phyloP scores from a whole-genome alignment of 2,888 invertebrate species.

The Limulus polyphemus region DNA sequence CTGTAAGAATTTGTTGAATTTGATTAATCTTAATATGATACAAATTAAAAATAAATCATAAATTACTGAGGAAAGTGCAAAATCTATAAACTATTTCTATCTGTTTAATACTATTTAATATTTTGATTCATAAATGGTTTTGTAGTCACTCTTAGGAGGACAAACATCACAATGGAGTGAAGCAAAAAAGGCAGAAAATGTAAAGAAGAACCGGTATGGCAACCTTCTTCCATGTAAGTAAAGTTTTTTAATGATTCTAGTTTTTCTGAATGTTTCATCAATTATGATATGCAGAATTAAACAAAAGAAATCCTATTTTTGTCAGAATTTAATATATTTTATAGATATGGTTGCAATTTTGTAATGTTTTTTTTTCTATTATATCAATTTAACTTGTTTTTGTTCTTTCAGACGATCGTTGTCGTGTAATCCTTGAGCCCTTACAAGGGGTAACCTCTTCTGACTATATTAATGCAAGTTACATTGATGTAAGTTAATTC shows the following conservation, averaged over 20 bases:
- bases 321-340: too few species aligned
- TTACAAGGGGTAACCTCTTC: conserved; percentile 39
- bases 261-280: not conserved
- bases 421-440: conserved; percentile 76
- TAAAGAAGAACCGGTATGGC: conserved; percentile 19
- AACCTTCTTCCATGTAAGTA: conserved; percentile 20
- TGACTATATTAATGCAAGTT: conserved; percentile 86
- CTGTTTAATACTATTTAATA: not conserved
- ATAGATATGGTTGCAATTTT: too few species aligned
- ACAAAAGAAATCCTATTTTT: too few species aligned
- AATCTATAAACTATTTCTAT: too few species aligned
- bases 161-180: conserved; percentile 15
- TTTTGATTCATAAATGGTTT: not conserved
- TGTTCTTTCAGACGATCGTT: conserved; percentile 64
- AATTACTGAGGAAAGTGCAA: too few species aligned
- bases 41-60: too few species aligned
- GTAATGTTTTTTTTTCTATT: too few species aligned
- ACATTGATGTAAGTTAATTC: conserved; percentile 54
- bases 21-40: too few species aligned
- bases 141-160: conserved; percentile 12
- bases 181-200: conserved; percentile 13
- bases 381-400: too few species aligned
- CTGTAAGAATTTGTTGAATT: too few species aligned
- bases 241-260: not conserved
- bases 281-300: too few species aligned